These are phyloP conservation scores for Megaceryle torquata DNA, from an alignment of 2,113 vertebrate genomes.

Conservation along the genomic window DNA sequence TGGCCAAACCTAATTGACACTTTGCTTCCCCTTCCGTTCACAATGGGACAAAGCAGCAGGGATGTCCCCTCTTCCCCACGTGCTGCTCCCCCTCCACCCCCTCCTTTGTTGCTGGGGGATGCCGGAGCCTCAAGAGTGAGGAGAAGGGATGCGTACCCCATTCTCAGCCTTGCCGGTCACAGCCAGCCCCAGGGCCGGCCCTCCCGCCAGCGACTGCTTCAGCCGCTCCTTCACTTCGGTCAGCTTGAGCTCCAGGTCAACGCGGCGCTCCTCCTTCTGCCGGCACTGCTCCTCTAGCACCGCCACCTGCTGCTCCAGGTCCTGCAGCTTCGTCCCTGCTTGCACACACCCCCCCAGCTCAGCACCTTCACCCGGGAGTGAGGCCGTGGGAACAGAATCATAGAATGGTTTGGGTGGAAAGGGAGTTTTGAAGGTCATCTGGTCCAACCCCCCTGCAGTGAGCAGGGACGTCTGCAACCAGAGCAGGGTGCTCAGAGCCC, in stretches of 20 bases:
- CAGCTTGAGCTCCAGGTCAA: conserved; percentile 89
- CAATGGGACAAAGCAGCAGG: background rate
- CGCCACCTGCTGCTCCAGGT: conserved; percentile 77
- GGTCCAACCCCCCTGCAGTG: background rate
- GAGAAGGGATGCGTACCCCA: conserved; percentile 66
- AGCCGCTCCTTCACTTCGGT: conserved; percentile 89
- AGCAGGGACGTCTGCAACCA: background rate
- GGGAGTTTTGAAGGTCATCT: background rate
- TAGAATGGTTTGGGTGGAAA: background rate
- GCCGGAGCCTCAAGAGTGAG: rapidly evolving
- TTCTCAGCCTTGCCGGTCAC: conserved; percentile 70
- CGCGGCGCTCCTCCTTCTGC: conserved; percentile 83
- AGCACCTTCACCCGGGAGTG: background rate
- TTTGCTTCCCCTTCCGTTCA: background rate
- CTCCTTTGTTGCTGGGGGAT: background rate
- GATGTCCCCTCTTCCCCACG: background rate
- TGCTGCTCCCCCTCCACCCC: background rate
- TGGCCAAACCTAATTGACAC: rapidly evolving
- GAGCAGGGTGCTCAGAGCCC: background rate
- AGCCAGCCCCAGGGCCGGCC: conserved; percentile 79
- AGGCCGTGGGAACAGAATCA: rapidly evolving
- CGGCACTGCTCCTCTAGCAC: conserved; percentile 86
- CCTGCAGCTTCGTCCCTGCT: conserved; percentile 78
- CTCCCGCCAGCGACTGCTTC: conserved; percentile 89
- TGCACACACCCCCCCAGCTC: background rate